Evolutionary conservation across 2,113 vertebrate species (phyloP).

Genomic region (Eublepharis macularius): DNA sequence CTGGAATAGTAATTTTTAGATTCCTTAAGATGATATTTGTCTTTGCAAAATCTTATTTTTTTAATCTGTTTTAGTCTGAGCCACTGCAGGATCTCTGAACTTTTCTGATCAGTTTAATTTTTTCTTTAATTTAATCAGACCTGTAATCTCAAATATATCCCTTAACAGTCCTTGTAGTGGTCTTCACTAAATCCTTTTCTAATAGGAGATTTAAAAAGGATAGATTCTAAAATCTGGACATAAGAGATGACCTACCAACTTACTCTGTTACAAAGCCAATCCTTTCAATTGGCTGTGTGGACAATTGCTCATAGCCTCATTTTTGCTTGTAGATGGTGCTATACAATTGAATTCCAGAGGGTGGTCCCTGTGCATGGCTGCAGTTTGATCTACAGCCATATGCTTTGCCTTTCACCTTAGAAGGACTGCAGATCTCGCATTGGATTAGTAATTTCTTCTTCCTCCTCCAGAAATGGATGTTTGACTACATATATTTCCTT

Average conservation of each 20-base stretch:
- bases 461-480: background rate
- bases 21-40: background rate
- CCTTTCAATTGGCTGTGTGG: background rate
- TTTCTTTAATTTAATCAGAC: background rate
- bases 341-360: background rate
- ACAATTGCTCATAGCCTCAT: background rate
- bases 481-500: background rate
- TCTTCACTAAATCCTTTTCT: background rate
- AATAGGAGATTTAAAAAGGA: background rate
- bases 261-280: background rate
- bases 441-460: background rate
- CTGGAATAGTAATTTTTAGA: background rate
- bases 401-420: background rate
- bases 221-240: background rate
- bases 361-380: background rate
- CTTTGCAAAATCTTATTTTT: background rate
- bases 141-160: background rate
- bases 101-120: background rate
- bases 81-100: background rate
- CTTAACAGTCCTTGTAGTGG: too few relatives aligned
- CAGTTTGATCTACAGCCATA: background rate
- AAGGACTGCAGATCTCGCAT: background rate
- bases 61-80: background rate
- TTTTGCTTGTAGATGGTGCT: background rate
- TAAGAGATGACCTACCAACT: background rate